phyloP scores from a whole-genome alignment of 2,797 vertebrate genomes.

The Aotus griseimembra region DNA sequence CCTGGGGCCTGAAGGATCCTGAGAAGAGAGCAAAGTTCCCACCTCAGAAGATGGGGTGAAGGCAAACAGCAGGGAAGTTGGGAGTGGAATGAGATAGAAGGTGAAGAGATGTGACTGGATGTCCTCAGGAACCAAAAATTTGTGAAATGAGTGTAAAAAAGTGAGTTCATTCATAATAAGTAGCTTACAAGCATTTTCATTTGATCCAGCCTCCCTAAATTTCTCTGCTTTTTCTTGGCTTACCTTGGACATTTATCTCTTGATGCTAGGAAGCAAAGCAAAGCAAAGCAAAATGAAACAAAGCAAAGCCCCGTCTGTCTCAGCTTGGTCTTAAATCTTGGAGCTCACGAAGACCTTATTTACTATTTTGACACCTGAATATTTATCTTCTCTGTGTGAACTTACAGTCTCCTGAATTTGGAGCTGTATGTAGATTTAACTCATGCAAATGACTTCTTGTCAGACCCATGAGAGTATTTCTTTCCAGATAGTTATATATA shows the following conservation, averaged over 20 bases:
- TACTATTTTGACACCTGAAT: constrained; percentile 52
- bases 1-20: not conserved
- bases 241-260: constrained; percentile 33
- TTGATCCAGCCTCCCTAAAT: not conserved
- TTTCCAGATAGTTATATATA: constrained; percentile 56
- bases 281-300: not conserved
- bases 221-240: constrained; percentile 39
- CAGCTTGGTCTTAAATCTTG: constrained; percentile 36
- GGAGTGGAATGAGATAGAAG: not conserved
- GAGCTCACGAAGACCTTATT: constrained; percentile 32
- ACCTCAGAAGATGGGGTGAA: not conserved
- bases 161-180: not conserved
- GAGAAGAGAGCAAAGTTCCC: not conserved
- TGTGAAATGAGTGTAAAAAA: not conserved
- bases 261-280: not conserved
- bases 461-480: constrained; percentile 50
- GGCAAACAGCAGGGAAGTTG: not conserved
- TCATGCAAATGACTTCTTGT: constrained; percentile 40
- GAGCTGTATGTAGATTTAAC: constrained; percentile 41
- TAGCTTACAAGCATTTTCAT: constrained; percentile 5
- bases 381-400: constrained; percentile 60
- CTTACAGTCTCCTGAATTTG: constrained; percentile 39
- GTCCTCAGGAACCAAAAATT: not conserved
- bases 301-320: not conserved
- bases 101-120: not conserved